Evolutionary conservation across 1,140 invertebrate genomes (phyloP).

Genomic region (Euwallacea fornicatus): DNA sequence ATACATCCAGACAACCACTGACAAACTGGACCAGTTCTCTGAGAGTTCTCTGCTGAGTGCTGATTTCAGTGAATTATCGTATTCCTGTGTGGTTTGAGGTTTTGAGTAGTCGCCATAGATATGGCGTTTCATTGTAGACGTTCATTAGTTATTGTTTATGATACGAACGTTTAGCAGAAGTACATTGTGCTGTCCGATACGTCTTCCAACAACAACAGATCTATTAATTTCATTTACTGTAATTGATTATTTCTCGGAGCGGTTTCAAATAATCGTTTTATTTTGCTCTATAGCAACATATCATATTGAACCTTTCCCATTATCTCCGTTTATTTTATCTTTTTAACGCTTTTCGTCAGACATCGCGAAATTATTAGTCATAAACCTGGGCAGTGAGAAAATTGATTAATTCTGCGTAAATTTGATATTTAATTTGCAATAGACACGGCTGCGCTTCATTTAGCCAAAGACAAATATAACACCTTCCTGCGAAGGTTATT

Average conservation of each 20-base stretch:
- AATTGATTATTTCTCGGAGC: slow-evolving; percentile 27
- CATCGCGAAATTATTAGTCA: background rate
- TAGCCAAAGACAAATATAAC: background rate
- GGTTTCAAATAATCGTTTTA: slow-evolving; percentile 22
- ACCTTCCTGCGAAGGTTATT: background rate
- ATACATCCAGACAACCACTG: too few relatives aligned
- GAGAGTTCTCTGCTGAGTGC: too few relatives aligned
- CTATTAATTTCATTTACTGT: slow-evolving; percentile 26
- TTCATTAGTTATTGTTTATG: slow-evolving; percentile 28
- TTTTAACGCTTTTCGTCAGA: background rate
- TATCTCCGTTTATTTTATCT: slow-evolving; percentile 14
- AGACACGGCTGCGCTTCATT: background rate
- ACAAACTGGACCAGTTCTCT: too few relatives aligned
- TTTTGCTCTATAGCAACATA: background rate
- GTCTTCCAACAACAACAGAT: slow-evolving; percentile 22
- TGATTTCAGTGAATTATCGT: too few relatives aligned
- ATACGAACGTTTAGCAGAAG: slow-evolving; percentile 29
- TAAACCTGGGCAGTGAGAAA: background rate
- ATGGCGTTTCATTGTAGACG: too few relatives aligned
- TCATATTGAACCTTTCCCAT: slow-evolving; percentile 12
- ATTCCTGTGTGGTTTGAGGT: too few relatives aligned
- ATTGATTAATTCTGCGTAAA: slow-evolving; percentile 1
- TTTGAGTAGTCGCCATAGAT: too few relatives aligned
- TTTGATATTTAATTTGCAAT: background rate
- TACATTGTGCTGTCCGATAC: slow-evolving; percentile 30